phyloP scores from a whole-genome alignment of 2,797 vertebrate species.

The Numenius phaeopus region DNA sequence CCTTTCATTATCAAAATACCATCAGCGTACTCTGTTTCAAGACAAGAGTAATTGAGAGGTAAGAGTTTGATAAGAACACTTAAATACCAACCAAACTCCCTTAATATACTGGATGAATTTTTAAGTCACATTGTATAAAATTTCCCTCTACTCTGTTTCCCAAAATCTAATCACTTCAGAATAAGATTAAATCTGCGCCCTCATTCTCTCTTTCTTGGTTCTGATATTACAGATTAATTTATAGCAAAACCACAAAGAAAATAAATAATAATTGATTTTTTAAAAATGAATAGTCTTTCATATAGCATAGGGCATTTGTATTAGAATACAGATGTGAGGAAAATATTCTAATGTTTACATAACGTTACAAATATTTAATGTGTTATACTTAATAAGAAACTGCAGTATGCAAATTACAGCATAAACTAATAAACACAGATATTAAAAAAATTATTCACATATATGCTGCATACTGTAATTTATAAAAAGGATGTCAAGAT shows the following conservation, averaged over 20 bases:
- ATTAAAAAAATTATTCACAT: not conserved
- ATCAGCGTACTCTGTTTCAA: not conserved
- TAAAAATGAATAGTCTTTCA: not conserved
- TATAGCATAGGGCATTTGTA: not conserved
- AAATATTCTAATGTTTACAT: not conserved
- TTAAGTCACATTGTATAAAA: not conserved
- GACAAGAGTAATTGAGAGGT: not conserved
- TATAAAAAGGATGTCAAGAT: not conserved
- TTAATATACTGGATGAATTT: not conserved
- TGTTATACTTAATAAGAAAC: not conserved
- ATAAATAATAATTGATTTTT: not conserved
- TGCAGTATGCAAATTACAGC: not conserved
- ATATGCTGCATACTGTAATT: not conserved
- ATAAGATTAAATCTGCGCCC: not conserved
- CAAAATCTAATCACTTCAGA: not conserved
- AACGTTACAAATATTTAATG: not conserved
- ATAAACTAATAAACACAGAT: not conserved
- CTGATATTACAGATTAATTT: not conserved
- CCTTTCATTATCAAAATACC: not conserved
- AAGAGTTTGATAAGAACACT: not conserved
- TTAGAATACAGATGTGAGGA: not conserved
- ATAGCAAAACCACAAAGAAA: not conserved
- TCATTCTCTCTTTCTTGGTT: not conserved
- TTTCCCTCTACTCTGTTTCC: not conserved
- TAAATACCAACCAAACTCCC: not conserved